Evolutionary conservation across 1,140 invertebrate species (phyloP), one percentile per base, ranked within the genome.

Genomic region (Drosophila mojavensis): DNA sequence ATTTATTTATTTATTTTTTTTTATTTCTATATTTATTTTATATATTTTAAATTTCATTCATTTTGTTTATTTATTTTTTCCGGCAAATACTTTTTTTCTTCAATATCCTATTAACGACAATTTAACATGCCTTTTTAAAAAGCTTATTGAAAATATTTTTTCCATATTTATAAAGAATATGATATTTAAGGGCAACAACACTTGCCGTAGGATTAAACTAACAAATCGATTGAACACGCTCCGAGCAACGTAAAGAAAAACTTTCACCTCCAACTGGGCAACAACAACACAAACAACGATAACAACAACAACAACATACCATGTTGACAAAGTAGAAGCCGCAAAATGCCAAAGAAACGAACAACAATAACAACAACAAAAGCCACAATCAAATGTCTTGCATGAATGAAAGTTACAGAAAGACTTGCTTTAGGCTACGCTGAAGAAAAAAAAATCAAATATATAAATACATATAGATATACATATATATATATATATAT

Each of bases 151-250:
- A 53, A 62, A 39, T 30, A 5, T 10, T 20, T 45, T 59, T 59
- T 13, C 11, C 20, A 20, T 33, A 33, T 61, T 48, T 48, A 47
- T 48, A 17, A 50, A 33, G 36, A 48, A 13, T 61, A 33, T 30
- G 1, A 5, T 15, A 36, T 15, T 6, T 20, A 45, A 20, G 17
- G 47, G 17, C 20, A 24, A 36, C 36, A 53, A 45, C 24, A 64
- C 47, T 47, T 54, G 50, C 58, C 39, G n/a, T 13, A 17, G 47
- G 58, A 70, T 64, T 63, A 53, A 67, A 59, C 75, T 58, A 62
- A 76, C 71, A 86, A 86, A 85, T 81, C 66, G 81, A 86, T 86
- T 75, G 78, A 88, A 83, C 79, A 83, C 83, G 73, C 72, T 86
- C 78, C 3, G 51, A 78, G 66, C 79, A 69, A 70, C 75, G 64